Base-by-base conservation (phyloP, 1,140 invertebrate genomes). In the Pteromalus puparum region DNA sequence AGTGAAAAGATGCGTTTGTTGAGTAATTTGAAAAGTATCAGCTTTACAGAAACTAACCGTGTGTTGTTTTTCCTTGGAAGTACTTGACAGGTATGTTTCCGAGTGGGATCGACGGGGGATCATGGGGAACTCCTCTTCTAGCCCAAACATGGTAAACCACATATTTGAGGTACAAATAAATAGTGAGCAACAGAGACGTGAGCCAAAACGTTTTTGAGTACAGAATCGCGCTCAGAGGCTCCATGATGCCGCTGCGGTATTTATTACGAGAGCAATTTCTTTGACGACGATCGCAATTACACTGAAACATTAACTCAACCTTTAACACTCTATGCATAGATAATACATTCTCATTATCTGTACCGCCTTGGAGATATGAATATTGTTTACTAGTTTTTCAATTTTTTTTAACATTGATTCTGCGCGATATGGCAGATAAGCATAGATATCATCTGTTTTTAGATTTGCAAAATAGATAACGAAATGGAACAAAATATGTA, bases 71-170 rank as follows among this genome's bases (percentile, higher is more conserved):
- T 12, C 87, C 87, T 12, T 82, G 70, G 4, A 94, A 87, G 5
- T 93, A 90, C 70, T 93, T 90, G 67, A 88, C 7, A 1, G 38
- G 87, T 6, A 94, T 87, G 86, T 94, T 93, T 0, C 94, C 94
- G 48, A 92, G 92, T 24, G 92, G 90, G 61, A 93, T 90, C 6
- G 85, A 81, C 0, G 93, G 92, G 30, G 90, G 88, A 0, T 88
- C 53, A 68, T 86, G 86, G 5, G 88, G 88, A 46, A 92, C 86
- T 2, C 86, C 87, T 15, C 82, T 75, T 53, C 87, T 86, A 24
- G 78, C 73, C 91, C 91, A 92, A 70, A 87, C 90, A 30, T 89
- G 68, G 65, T 87, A 88, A 30, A 88, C 86, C 46, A 75, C 38
- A 24, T 87, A 87, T 48, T 87, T 88, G 13, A 87, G n/a, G 73